phyloP scores from a whole-genome alignment of 2,888 invertebrate species.

The Diloba caeruleocephala region DNA sequence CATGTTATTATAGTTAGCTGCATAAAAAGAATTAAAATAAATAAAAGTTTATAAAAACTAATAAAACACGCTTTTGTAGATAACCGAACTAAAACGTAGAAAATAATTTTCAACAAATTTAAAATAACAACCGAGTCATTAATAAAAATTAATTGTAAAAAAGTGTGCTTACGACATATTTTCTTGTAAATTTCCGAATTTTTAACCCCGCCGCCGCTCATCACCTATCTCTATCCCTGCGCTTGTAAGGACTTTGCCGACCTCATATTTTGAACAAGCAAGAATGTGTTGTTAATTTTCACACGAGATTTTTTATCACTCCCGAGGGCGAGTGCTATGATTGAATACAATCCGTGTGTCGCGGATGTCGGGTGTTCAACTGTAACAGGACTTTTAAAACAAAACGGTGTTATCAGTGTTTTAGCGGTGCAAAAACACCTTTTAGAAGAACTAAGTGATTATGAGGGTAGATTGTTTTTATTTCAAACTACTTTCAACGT shows the following conservation, averaged over 20 bases:
- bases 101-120: no score
- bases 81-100: no score
- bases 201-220: not conserved
- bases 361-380: conserved; percentile 61
- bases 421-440: conserved; percentile 60
- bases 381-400: conserved; percentile 45
- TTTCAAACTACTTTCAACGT: conserved; percentile 36
- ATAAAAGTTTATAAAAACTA: no score
- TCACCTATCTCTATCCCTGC: not conserved
- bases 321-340: conserved; percentile 68
- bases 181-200: no score
- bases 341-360: conserved; percentile 72
- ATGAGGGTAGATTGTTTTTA: conserved; percentile 46
- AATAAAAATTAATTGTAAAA: no score
- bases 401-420: conserved; percentile 58
- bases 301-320: conserved; percentile 71
- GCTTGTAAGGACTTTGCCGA: conserved; percentile 4
- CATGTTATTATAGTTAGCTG: no score
- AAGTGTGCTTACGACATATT: no score
- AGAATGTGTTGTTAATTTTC: conserved; percentile 74
- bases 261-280: conserved; percentile 27
- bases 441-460: conserved; percentile 56
- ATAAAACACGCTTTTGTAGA: no score
- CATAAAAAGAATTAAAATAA: no score
- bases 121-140: no score